Evolutionary conservation across 1,140 invertebrate species (phyloP), one percentile per base, ranked within the genome.

Genomic region (Trissolcus basalis): DNA sequence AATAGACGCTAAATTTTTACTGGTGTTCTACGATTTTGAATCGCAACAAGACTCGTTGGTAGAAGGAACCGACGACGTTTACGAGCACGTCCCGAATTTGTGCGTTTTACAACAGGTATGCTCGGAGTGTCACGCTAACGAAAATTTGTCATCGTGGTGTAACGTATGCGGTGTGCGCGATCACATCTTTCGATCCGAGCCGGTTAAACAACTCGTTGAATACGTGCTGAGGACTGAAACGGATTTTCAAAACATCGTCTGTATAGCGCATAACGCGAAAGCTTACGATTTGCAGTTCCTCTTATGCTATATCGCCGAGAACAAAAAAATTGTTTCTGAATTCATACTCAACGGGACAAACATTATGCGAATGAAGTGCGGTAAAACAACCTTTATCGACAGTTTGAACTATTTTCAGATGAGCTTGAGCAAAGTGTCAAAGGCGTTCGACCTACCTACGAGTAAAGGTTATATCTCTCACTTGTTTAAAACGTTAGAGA

Each of bases 351-450:
- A 65, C 1, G 78, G 76, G 0, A 69, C 59, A 13, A 79, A 71
- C 33, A 76, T 77, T 12, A 73, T 81, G 45, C 13, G 44, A 7
- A 78, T 81, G 71, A 19, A 35, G 3, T 12, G 50, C 9, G 53
- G 44, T n/a, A 72, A 68, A 33, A 60, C 70, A 12, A 43, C 39
- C 19, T 82, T 83, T 70, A 72, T 83, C 33, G 82, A 83, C 51
- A 78, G 76, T 41, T 49, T 80, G 63, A 77, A 77, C 61, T 83
- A 82, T 63, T 77, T 83, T 41, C 74, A 67, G 0, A 81, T 82
- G 76, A 11, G 67, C 5, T 53, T 80, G 4, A 54, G 56, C 7
- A 56, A 43, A 35, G 50, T 84, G 14, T 78, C 79, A 0, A 51
- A 78, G 72, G 44, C 14, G n/a, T n/a, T n/a, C n/a, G n/a, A n/a